Evolutionary conservation across 92 coral and sea anemone species (phyloP).

Genomic region (Pocillopora meandrina): DNA sequence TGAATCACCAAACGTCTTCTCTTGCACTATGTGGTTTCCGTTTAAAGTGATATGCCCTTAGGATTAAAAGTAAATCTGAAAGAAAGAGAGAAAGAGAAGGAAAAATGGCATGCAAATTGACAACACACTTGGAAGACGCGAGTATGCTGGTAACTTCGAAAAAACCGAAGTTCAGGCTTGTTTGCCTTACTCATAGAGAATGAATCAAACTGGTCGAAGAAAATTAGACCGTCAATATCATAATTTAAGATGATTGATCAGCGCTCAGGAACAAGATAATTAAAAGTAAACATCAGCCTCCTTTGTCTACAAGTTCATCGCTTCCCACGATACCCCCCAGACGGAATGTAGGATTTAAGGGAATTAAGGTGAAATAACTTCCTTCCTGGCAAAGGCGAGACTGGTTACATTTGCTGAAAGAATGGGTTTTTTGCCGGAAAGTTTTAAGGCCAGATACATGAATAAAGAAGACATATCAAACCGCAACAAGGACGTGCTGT

Average conservation of each 20-base stretch:
- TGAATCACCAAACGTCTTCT: background rate
- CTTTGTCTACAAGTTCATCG: background rate
- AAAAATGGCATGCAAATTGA: too few relatives aligned
- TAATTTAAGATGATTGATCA: conserved; percentile 14
- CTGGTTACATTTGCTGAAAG: background rate
- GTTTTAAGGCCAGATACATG: background rate
- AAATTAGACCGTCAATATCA: background rate
- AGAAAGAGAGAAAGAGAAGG: too few relatives aligned
- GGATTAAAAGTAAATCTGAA: too few relatives aligned
- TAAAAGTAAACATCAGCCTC: background rate
- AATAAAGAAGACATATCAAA: background rate
- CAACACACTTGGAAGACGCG: too few relatives aligned
- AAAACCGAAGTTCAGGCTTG: too few relatives aligned
- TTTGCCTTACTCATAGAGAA: background rate
- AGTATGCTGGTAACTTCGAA: too few relatives aligned
- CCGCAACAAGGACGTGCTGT: background rate
- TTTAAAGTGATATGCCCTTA: too few relatives aligned
- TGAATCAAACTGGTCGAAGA: background rate
- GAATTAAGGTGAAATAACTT: conserved; percentile 6
- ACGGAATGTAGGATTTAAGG: background rate
- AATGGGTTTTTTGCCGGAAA: background rate
- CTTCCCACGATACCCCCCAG: background rate
- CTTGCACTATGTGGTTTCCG: too few relatives aligned
- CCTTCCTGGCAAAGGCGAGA: conserved; percentile 5
- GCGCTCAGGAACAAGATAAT: background rate